Conservation (phyloP, 2,797 vertebrate species). For the Pantherophis vulpinus region DNA sequence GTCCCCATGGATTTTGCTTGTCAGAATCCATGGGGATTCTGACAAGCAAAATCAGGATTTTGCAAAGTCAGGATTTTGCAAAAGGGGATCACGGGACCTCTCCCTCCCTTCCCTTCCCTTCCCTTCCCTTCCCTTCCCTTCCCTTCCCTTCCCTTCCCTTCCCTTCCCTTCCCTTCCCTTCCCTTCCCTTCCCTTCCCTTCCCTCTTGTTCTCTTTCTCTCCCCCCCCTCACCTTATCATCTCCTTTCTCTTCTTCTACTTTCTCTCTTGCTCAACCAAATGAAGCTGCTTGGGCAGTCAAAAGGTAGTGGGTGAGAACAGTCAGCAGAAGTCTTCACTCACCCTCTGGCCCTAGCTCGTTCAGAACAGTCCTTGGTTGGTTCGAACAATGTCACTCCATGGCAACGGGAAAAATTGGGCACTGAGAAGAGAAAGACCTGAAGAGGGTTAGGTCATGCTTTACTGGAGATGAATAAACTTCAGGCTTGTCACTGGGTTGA, state of each 20-base stretch:
- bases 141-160: no score
- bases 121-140: no score
- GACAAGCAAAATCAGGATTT: no score
- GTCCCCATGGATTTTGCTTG: no score
- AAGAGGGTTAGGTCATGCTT: neutral
- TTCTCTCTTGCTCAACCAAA: neutral
- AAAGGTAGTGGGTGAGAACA: neutral
- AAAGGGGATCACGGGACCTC: no score
- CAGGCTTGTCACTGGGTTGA: neutral
- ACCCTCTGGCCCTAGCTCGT: neutral
- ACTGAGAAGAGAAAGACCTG: neutral
- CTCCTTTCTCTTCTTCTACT: neutral
- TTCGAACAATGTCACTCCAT: neutral
- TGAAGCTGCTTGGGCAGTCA: neutral
- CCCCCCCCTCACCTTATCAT: no score
- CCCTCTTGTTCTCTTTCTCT: fast-evolving
- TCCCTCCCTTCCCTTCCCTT: no score
- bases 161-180: no score
- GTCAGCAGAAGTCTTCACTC: neutral
- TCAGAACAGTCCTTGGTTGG: neutral
- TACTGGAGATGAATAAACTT: conserved; percentile 6
- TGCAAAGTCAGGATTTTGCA: no score
- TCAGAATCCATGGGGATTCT: no score
- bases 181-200: no score
- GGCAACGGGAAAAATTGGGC: neutral